phyloP scores from a whole-genome alignment of 1,140 invertebrate genomes.

The Trypoxylus dichotomus region DNA sequence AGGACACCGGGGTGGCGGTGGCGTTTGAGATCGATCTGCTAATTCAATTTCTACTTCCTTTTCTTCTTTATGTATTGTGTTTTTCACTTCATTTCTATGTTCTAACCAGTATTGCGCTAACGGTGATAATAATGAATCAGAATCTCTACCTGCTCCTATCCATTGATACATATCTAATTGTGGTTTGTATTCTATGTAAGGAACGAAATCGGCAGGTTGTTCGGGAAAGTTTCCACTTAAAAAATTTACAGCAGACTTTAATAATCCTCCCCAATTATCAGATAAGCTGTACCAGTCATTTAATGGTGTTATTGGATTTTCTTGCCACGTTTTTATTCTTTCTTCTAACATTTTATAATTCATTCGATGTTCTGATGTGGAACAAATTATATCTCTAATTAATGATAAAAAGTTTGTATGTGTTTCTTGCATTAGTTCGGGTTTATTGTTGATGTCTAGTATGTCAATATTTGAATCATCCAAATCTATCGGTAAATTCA shows the following conservation, averaged over 20 bases:
- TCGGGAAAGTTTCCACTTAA: slow-evolving; percentile 82
- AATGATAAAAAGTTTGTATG: slow-evolving; percentile 82
- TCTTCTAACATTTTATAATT: slow-evolving; percentile 73
- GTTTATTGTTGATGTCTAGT: slow-evolving; percentile 53
- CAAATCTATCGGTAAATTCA: slow-evolving; percentile 66
- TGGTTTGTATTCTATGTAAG: slow-evolving; percentile 88
- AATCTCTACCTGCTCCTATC: slow-evolving; percentile 93
- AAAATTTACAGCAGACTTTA: slow-evolving; percentile 83
- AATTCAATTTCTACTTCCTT: slow-evolving; percentile 50
- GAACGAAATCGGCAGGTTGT: slow-evolving; percentile 87
- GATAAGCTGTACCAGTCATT: slow-evolving; percentile 75
- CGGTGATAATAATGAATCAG: slow-evolving; percentile 74
- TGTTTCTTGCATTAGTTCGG: slow-evolving; percentile 69
- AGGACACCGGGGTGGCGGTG: slow-evolving; percentile 64
- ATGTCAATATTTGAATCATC: slow-evolving; percentile 63
- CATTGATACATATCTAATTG: slow-evolving; percentile 79
- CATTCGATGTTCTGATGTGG: slow-evolving; percentile 79
- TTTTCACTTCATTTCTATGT: slow-evolving; percentile 57
- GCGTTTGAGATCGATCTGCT: slow-evolving; percentile 52
- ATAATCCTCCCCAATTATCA: slow-evolving; percentile 76
- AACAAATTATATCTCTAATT: slow-evolving; percentile 78
- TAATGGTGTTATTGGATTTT: slow-evolving; percentile 76
- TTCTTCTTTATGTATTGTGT: slow-evolving; percentile 41
- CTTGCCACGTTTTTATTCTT: slow-evolving; percentile 76
- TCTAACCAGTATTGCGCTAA: slow-evolving; percentile 79